Percentiles rank a stretch among this genome's conserved stretches.
Evolutionary conservation across 2,888 invertebrate genomes (phyloP).

Genomic region (Drosophila silvestris): DNA sequence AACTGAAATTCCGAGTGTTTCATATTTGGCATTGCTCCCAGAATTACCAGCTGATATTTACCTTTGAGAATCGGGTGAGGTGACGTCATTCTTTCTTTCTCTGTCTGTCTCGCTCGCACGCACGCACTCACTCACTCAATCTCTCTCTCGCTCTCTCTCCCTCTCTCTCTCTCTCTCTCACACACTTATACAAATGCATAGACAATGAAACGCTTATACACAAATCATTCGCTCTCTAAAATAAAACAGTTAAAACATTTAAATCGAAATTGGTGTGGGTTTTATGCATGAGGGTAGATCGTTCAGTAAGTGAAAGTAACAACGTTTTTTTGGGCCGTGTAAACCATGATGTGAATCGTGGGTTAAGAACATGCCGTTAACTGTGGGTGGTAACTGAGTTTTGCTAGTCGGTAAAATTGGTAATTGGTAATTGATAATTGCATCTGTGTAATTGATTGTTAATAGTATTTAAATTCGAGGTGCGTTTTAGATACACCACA

Average conservation of each 20-base stretch:
- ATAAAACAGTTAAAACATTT: conserved; percentile 27
- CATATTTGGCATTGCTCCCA: conserved; percentile 88
- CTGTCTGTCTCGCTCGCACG: conserved; percentile 6
- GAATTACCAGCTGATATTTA: conserved; percentile 99
- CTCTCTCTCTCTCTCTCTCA: background rate
- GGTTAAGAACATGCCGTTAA: conserved; percentile 54
- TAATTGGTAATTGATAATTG: conserved; percentile 5
- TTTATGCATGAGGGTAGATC: conserved; percentile 41
- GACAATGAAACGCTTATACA: background rate
- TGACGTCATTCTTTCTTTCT: conserved; percentile 42
- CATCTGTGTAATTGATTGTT: conserved; percentile 3
- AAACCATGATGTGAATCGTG: conserved; percentile 36
- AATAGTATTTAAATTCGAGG: background rate
- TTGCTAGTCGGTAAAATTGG: conserved; percentile 38
- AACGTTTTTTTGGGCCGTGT: conserved; percentile 17
- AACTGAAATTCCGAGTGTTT: conserved; percentile 93
- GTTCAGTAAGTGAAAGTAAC: conserved; percentile 14
- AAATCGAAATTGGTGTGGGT: conserved; percentile 41
- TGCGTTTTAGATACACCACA: conserved; percentile 38
- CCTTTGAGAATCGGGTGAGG: conserved; percentile 85
- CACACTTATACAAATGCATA: conserved; percentile 13
- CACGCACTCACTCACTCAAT: background rate
- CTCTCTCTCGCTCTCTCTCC: background rate
- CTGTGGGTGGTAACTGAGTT: conserved; percentile 13
- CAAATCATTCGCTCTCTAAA: conserved; percentile 5